These are phyloP conservation scores for Mimumesa dahlbomi DNA, from an alignment of 2,888 invertebrate genomes.

Conservation along the genomic window DNA sequence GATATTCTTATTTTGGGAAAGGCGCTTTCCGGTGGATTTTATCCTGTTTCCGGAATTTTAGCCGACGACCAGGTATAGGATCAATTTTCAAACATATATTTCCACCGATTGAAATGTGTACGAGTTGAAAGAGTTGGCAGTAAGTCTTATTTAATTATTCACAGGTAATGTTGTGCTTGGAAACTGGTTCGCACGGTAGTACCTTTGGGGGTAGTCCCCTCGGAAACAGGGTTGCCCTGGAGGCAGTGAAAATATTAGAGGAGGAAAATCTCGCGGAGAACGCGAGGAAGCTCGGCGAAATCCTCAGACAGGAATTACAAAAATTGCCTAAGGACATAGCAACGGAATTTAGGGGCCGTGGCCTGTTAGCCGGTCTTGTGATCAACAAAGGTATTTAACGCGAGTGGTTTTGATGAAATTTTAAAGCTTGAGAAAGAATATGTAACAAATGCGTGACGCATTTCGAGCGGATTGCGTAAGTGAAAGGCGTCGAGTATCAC, in stretches of 20 bases:
- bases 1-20: conserved; percentile 91
- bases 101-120: no score
- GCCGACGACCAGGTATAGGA: conserved; percentile 86
- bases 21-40: conserved; percentile 91
- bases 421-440: no score
- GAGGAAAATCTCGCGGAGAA: conserved; percentile 89
- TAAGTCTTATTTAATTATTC: no score
- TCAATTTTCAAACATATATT: no score
- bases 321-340: conserved; percentile 85
- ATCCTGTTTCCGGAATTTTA: conserved; percentile 87
- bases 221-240: conserved; percentile 88
- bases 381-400: conserved; percentile 83
- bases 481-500: no score
- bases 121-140: no score
- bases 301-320: conserved; percentile 84
- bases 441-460: no score
- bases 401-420: not conserved
- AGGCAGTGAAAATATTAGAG: conserved; percentile 87
- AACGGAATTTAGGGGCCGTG: conserved; percentile 86
- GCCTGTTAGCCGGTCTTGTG: conserved; percentile 89
- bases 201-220: conserved; percentile 93
- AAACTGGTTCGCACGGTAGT: conserved; percentile 86
- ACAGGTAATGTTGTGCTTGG: conserved; percentile 73
- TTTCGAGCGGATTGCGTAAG: no score
- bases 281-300: conserved; percentile 85